A percentile compares a stretch with the other conserved stretches of the same genome.
These are phyloP conservation scores for Hyposoter dolosus DNA, from an alignment of 2,888 invertebrate species.

Conservation along the genomic window DNA sequence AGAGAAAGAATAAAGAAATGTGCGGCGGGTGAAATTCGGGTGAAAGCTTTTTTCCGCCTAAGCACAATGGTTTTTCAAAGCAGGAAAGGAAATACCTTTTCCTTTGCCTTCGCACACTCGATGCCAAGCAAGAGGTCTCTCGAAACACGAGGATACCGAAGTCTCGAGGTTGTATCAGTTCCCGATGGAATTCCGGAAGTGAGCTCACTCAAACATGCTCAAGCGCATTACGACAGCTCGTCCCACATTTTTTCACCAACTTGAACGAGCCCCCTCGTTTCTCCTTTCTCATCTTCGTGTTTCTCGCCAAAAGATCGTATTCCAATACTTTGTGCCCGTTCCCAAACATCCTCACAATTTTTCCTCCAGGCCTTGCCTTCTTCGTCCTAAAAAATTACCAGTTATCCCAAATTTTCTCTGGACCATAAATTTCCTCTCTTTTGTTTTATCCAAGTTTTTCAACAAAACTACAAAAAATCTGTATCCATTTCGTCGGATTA, in stretches of 20 bases:
- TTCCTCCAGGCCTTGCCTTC: background rate
- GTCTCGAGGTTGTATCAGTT: conserved; percentile 48
- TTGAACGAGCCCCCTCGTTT: background rate
- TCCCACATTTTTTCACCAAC: background rate
- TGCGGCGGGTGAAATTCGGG: conserved; percentile 1
- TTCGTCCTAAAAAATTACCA: background rate
- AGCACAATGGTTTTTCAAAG: conserved; percentile 55
- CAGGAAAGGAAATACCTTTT: conserved; percentile 50
- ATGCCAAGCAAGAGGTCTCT: conserved; percentile 14
- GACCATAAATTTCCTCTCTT: background rate
- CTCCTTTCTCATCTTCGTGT: conserved; percentile 1
- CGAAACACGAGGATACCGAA: background rate
- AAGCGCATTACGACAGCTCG: conserved; percentile 38
- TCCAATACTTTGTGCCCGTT: conserved; percentile 3
- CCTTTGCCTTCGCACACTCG: conserved; percentile 3
- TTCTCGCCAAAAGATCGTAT: background rate
- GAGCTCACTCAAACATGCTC: conserved; percentile 52
- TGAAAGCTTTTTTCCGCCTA: conserved; percentile 46
- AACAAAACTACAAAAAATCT: no score
- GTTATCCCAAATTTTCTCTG: background rate
- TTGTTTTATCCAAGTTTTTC: background rate
- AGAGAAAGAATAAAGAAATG: conserved; percentile 48
- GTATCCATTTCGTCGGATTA: background rate
- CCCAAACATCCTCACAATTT: background rate
- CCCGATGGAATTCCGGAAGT: conserved; percentile 52